Evolutionary conservation across 1,140 invertebrate species (phyloP).

Genomic region (Spodoptera litura): DNA sequence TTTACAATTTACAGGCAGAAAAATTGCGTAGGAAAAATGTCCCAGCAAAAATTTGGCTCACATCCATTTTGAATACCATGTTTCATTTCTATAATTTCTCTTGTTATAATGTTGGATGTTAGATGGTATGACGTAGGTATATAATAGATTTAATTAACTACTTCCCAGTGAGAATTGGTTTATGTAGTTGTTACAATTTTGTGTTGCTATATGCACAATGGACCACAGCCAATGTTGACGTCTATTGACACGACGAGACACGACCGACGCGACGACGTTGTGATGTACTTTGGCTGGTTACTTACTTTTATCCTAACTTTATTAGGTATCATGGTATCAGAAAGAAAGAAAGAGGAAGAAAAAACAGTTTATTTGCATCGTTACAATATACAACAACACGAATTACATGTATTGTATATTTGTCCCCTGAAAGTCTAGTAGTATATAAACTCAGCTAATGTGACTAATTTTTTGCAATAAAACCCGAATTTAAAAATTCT

Average conservation of each 20-base stretch:
- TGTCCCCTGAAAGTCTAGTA: too few relatives aligned
- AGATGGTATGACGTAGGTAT: not conserved
- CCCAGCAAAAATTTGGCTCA: slow-evolving; percentile 31
- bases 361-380: too few relatives aligned
- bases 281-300: slow-evolving; percentile 15
- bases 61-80: slow-evolving; percentile 29
- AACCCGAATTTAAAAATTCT: too few relatives aligned
- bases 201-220: slow-evolving; percentile 10
- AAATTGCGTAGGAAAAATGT: slow-evolving; percentile 16
- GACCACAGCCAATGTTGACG: slow-evolving; percentile 9
- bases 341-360: too few relatives aligned
- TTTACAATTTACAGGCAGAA: not conserved
- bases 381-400: too few relatives aligned
- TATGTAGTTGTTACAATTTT: slow-evolving; percentile 16
- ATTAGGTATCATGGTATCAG: too few relatives aligned
- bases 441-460: too few relatives aligned
- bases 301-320: not conserved
- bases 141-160: slow-evolving; percentile 37
- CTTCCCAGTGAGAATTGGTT: slow-evolving; percentile 28
- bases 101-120: slow-evolving; percentile 10
- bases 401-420: too few relatives aligned
- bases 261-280: not conserved
- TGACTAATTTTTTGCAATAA: too few relatives aligned
- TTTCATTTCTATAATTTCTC: slow-evolving; percentile 29
- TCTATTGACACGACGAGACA: not conserved